Percentiles rank a stretch among this genome's conserved stretches.
phyloP scores from a whole-genome alignment of 2,113 vertebrate genomes.

The Mus pahari region DNA sequence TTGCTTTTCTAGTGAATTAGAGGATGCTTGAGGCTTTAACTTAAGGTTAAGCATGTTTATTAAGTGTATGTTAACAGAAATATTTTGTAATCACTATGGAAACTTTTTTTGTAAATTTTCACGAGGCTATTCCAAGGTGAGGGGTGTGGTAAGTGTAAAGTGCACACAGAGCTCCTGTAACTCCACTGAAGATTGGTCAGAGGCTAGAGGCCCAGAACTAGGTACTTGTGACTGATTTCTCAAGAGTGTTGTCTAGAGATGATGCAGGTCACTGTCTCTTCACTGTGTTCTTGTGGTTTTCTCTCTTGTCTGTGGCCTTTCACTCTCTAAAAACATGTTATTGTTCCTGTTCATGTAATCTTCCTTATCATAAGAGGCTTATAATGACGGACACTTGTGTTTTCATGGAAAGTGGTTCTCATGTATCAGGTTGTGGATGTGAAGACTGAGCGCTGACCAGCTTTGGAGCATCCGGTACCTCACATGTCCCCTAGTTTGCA shows the following conservation, averaged over 20 bases:
- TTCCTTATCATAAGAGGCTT: conserved; percentile 9
- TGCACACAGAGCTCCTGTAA: conserved; percentile 16
- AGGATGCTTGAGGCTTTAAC: conserved; percentile 26
- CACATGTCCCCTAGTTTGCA: not conserved
- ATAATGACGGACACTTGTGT: not conserved
- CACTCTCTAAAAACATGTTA: not conserved
- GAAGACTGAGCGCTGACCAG: not conserved
- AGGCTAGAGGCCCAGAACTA: not conserved
- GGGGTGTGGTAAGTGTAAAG: not conserved
- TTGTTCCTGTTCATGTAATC: not conserved
- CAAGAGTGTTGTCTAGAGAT: not conserved
- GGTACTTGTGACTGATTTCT: not conserved
- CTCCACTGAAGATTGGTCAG: not conserved
- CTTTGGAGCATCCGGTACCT: not conserved
- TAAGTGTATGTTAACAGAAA: conserved; percentile 11
- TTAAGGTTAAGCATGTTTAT: conserved; percentile 5
- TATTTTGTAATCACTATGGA: not conserved
- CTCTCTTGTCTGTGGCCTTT: not conserved
- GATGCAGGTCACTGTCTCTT: not conserved
- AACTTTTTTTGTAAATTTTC: conserved; percentile 33
- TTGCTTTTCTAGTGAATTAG: not conserved
- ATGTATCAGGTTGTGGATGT: not conserved
- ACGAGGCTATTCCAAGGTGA: conserved; percentile 8
- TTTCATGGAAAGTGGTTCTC: conserved; percentile 14
- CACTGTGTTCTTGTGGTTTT: not conserved